Conservation (phyloP, 2,797 vertebrate genomes). For the Chelonia mydas region DNA sequence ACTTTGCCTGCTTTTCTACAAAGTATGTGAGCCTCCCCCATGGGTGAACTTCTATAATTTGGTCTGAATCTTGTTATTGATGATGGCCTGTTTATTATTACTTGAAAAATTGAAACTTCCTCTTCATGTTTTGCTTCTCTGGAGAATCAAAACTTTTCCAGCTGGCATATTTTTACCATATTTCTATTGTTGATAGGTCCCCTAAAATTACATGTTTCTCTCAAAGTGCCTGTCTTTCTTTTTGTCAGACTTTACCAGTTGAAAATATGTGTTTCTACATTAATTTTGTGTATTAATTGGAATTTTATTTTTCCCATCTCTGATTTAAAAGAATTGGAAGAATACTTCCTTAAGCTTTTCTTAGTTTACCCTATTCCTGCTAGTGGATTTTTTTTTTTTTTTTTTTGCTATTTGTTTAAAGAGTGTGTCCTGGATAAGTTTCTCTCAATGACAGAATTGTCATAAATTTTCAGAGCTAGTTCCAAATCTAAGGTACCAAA, state of each 20-base stretch:
- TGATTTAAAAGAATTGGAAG: neutral
- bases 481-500: neutral
- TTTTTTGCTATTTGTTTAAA: neutral
- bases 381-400: neutral
- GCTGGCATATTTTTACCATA: neutral
- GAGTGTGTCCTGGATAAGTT: neutral
- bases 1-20: neutral
- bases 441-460: neutral
- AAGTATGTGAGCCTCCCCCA: neutral
- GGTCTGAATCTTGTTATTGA: conserved; percentile 34
- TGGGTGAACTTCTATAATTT: conserved; percentile 36
- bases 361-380: neutral
- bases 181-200: too few relatives aligned
- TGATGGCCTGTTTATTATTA: conserved; percentile 15
- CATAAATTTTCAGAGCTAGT: neutral
- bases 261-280: conserved; percentile 1
- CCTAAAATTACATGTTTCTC: conserved; percentile 29
- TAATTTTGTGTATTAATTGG: conserved; percentile 1
- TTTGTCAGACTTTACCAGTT: neutral
- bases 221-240: neutral
- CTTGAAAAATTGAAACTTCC: neutral
- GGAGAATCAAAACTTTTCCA: conserved; percentile 35
- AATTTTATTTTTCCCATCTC: neutral
- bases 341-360: too few relatives aligned
- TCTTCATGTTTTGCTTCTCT: conserved; percentile 16